Evolutionary conservation across 2,888 invertebrate species (phyloP), one percentile per base, ranked within the genome.

Genomic region (Temnothorax rugatulus): DNA sequence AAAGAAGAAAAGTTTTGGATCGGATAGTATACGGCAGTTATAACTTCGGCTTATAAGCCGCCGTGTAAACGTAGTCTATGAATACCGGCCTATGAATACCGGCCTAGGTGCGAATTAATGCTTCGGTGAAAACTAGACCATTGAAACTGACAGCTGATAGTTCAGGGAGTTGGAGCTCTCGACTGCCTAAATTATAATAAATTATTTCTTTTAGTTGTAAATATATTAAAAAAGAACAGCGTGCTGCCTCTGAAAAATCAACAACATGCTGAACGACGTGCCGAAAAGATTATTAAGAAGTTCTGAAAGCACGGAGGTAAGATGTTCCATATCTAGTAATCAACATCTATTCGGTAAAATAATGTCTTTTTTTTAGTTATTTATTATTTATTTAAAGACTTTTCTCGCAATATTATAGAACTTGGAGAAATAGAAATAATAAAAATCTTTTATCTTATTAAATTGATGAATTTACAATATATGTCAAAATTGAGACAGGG

Each of bases 281-380:
- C 86, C 91, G 1, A 91, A 87, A 71, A 89, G 86, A 59, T 69
- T 87, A 25, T 34, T 84, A 8, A 90, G 88, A 82, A 92, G 89
- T 73, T 91, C 90, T 1, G 91, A 92, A 79, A 87, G 89, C 4
- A 86, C 91, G 0, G 92, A 91, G 90, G 92, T 91, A 87, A 41
- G 13, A n/a, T 52, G 34, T n/a, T 63, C 3, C 15, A 38, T 25
- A 18, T 74, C 4, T 61, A 29, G 29, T 21, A 63, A n/a, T n/a
- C 57, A 44, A 25, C 34, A 13, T 57, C 13, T 25, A 25, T 25
- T 57, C 1, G 9, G n/a, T 52, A 52, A 52, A 25, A 57, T 13
- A 11, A 57, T 25, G 13, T 57, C 1, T 15, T 15, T 59, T 59
- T 34, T 59, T 29, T 1, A 52, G 54, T 8, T 52, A n/a, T 57